A percentile compares a stretch with the other conserved stretches of the same genome.
Conservation (phyloP, 2,797 vertebrate genomes). For the Xenopus petersii region DNA sequence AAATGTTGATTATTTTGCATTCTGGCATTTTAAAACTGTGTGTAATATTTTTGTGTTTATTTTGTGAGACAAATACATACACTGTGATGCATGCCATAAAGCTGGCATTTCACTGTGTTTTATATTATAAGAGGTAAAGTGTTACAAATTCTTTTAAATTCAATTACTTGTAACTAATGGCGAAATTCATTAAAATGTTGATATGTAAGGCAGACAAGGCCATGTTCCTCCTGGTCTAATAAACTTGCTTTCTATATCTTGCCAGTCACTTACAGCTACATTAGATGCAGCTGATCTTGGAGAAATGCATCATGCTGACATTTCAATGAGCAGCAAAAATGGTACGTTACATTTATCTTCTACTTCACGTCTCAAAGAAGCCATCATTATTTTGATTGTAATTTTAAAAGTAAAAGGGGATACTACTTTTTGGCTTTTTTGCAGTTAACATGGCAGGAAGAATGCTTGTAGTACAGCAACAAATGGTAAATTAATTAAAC, state of each 20-base stretch:
- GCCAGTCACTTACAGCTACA: slow-evolving; percentile 53
- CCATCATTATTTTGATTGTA: slow-evolving; percentile 1
- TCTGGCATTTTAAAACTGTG: too few species aligned
- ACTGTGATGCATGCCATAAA: neutral
- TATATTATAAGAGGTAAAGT: slow-evolving; percentile 22
- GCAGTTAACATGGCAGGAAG: too few species aligned
- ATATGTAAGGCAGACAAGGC: slow-evolving; percentile 31
- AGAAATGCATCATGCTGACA: slow-evolving; percentile 52
- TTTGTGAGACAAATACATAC: too few species aligned
- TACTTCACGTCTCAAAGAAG: neutral
- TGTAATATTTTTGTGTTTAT: too few species aligned
- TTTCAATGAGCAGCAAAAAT: slow-evolving; percentile 56
- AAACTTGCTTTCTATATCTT: slow-evolving; percentile 38
- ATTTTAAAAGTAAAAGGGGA: neutral
- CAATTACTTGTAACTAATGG: slow-evolving; percentile 37
- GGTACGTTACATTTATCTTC: slow-evolving; percentile 51
- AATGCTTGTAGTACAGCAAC: too few species aligned
- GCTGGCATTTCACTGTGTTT: slow-evolving; percentile 2
- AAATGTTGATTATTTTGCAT: too few species aligned
- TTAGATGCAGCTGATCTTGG: slow-evolving; percentile 57
- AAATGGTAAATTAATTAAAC: too few species aligned
- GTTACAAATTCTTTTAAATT: slow-evolving; percentile 32
- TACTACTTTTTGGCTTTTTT: too few species aligned
- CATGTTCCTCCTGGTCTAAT: slow-evolving; percentile 32
- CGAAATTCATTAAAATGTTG: slow-evolving; percentile 43